phyloP scores from a whole-genome alignment of 2,113 vertebrate species.

The Oenanthe oenanthe region DNA sequence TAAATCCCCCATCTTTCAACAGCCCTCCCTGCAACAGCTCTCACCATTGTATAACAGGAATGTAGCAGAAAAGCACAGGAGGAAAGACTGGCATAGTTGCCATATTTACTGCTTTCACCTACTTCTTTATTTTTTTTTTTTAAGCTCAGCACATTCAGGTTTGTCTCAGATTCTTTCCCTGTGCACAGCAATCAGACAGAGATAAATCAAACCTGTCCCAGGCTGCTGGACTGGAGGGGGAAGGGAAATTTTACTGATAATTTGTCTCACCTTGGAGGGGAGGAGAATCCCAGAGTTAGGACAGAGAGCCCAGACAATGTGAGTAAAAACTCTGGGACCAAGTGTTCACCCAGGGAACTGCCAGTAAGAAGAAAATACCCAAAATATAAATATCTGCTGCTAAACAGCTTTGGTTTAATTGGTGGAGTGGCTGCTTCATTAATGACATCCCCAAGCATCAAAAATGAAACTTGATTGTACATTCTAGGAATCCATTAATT shows the following conservation, averaged over 20 bases:
- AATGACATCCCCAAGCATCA: neutral
- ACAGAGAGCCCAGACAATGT: neutral
- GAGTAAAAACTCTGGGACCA: neutral
- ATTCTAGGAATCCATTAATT: neutral
- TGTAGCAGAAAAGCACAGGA: neutral
- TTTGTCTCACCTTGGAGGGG: neutral
- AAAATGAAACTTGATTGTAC: neutral
- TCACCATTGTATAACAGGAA: constrained; percentile 52
- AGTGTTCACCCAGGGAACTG: neutral
- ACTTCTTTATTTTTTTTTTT: neutral
- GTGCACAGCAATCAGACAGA: neutral
- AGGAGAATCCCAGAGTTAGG: neutral
- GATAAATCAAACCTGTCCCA: neutral
- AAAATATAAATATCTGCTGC: neutral
- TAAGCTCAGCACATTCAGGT: neutral
- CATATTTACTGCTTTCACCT: constrained; percentile 29
- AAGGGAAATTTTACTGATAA: neutral
- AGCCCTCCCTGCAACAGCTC: constrained; percentile 14
- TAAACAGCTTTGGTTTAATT: neutral
- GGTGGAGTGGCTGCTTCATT: neutral
- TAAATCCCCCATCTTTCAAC: constrained; percentile 61
- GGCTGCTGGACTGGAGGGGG: neutral
- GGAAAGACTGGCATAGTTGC: constrained; percentile 6
- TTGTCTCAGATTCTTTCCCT: neutral
- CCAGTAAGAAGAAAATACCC: neutral